Percentiles rank a stretch among this genome's conserved stretches.
Conservation (phyloP, 1,140 invertebrate species). For the Scaptomyza montana region DNA sequence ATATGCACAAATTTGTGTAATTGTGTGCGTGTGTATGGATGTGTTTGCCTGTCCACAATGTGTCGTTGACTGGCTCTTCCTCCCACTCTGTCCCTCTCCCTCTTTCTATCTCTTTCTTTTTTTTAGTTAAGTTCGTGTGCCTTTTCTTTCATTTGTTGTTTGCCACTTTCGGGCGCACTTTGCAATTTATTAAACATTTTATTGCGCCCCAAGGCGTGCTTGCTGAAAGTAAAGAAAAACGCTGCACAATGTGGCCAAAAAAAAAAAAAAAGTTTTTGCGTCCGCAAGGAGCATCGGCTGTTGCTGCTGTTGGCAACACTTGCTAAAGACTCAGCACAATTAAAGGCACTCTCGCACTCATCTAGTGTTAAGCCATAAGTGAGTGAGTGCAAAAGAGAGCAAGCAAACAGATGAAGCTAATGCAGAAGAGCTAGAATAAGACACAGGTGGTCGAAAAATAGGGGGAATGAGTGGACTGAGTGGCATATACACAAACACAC, state of each 20-base stretch:
- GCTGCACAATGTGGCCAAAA: constrained; percentile 40
- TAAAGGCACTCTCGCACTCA: constrained; percentile 11
- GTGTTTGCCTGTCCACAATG: too few species aligned
- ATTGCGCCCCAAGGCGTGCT: constrained; percentile 77
- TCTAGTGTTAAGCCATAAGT: constrained; percentile 5
- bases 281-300: not conserved
- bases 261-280: constrained; percentile 16
- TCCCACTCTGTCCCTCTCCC: not conserved
- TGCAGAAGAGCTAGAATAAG: not conserved
- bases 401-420: too few species aligned
- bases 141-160: constrained; percentile 30
- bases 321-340: constrained; percentile 23
- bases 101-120: too few species aligned
- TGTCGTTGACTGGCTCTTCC: constrained; percentile 32
- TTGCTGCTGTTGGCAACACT: constrained; percentile 5
- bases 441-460: constrained; percentile 1
- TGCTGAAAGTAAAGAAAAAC: constrained; percentile 55
- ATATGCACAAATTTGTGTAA: constrained; percentile 43
- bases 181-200: constrained; percentile 82
- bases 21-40: constrained; percentile 5
- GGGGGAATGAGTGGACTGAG: not conserved
- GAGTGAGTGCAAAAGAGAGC: not conserved
- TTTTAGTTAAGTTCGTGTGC: not conserved
- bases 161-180: constrained; percentile 62
- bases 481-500: not conserved